Conservation (phyloP, 1,140 invertebrate genomes). For the Papilio xuthus region DNA sequence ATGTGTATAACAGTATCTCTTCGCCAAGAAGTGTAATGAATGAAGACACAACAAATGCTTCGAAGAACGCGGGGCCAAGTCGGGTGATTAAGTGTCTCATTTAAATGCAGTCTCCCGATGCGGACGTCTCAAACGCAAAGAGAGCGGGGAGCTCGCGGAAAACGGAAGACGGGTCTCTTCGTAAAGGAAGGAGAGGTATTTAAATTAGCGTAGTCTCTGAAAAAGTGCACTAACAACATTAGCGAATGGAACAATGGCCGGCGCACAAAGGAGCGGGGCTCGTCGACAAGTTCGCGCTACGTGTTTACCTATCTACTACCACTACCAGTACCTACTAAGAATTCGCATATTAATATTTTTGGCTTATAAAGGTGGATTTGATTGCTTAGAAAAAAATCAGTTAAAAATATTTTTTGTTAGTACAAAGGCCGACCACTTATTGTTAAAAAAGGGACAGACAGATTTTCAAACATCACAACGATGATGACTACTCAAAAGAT, state of each 20-base stretch:
- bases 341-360: not conserved
- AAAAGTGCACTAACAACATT: constrained; percentile 82
- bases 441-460: no score
- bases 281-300: constrained; percentile 54
- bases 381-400: not conserved
- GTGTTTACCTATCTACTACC: constrained; percentile 39
- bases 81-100: constrained; percentile 81
- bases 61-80: constrained; percentile 75
- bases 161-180: constrained; percentile 78
- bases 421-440: no score
- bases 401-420: no score
- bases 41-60: constrained; percentile 75
- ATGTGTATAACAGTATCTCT: constrained; percentile 23
- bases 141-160: constrained; percentile 72
- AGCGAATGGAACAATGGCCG: constrained; percentile 76
- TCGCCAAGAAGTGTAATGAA: constrained; percentile 61
- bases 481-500: no score
- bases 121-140: constrained; percentile 77
- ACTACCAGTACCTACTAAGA: not conserved
- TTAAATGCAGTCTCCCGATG: constrained; percentile 80
- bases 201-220: constrained; percentile 80
- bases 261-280: constrained; percentile 72
- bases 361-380: not conserved
- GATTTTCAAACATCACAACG: no score
- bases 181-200: constrained; percentile 79